Conservation (phyloP, 2,888 invertebrate species). For the Drosophila peninsularis region DNA sequence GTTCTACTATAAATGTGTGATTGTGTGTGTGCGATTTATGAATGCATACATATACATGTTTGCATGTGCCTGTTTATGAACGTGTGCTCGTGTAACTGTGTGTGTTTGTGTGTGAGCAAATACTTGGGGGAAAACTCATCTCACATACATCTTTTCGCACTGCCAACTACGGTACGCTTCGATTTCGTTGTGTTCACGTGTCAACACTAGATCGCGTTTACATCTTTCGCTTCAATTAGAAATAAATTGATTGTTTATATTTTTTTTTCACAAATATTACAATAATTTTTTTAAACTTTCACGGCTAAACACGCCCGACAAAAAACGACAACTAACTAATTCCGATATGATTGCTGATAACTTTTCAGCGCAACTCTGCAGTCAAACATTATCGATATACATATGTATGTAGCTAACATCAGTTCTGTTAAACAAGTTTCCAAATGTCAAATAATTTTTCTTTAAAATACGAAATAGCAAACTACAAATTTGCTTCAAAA, state of each 20-base stretch:
- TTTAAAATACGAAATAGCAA: not conserved
- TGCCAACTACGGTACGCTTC: conserved; percentile 28
- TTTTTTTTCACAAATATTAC: conserved; percentile 21
- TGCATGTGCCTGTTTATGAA: conserved; percentile 16
- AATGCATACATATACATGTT: conserved; percentile 17
- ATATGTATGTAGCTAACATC: not conserved
- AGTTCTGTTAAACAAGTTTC: not conserved
- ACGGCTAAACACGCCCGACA: conserved; percentile 52
- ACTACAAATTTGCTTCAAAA: not conserved
- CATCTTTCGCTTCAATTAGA: conserved; percentile 42
- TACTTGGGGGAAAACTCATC: conserved; percentile 35
- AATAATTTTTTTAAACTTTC: conserved; percentile 34
- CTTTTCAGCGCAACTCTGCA: conserved; percentile 17
- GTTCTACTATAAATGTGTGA: conserved; percentile 45
- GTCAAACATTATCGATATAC: conserved; percentile 17
- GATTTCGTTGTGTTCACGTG: conserved; percentile 32
- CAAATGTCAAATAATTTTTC: not conserved
- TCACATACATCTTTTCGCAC: conserved; percentile 42
- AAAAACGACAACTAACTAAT: conserved; percentile 50
- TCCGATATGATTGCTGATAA: conserved; percentile 41
- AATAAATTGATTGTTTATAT: conserved; percentile 36
- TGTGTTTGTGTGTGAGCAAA: conserved; percentile 9
- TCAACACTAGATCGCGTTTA: conserved; percentile 29
- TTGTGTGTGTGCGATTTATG: conserved; percentile 38
- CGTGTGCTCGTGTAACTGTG: conserved; percentile 8